Percentiles rank a stretch among this genome's conserved stretches.
phyloP scores from a whole-genome alignment of 2,113 vertebrate species.

The Cyanoliseus patagonus region DNA sequence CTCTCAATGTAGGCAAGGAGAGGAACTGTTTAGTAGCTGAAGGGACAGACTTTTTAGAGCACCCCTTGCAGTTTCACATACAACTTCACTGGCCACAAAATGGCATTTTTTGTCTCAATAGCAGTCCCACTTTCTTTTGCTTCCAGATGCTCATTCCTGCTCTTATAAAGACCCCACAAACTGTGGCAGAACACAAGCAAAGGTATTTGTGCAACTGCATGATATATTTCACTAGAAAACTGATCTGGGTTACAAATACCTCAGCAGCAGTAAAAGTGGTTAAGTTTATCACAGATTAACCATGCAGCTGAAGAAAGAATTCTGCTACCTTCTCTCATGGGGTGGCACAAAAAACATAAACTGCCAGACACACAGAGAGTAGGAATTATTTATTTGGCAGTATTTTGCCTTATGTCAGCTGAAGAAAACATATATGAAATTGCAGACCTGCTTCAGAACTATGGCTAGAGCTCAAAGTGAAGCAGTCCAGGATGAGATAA shows the following conservation, averaged over 20 bases:
- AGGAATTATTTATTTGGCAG: not conserved
- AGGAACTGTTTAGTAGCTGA: not conserved
- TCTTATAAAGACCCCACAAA: not conserved
- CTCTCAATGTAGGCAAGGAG: not conserved
- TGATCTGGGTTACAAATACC: not conserved
- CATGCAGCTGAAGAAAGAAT: not conserved
- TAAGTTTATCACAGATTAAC: not conserved
- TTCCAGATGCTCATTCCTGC: not conserved
- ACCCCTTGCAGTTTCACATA: rapidly evolving
- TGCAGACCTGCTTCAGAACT: not conserved
- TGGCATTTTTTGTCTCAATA: not conserved
- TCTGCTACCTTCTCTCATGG: not conserved
- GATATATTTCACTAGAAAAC: not conserved
- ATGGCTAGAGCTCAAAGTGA: not conserved
- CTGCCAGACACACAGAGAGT: not conserved
- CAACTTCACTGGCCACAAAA: not conserved
- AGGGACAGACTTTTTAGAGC: not conserved
- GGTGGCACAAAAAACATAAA: not conserved
- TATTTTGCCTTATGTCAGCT: not conserved
- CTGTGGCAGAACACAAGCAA: not conserved
- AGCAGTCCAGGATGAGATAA: not conserved
- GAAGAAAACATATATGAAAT: not conserved
- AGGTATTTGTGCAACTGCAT: not conserved
- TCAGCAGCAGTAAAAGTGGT: not conserved
- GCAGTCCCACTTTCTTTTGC: not conserved